These are phyloP conservation scores for Tarsius wallacei DNA, from an alignment of 2,797 vertebrate species.

Conservation along the genomic window DNA sequence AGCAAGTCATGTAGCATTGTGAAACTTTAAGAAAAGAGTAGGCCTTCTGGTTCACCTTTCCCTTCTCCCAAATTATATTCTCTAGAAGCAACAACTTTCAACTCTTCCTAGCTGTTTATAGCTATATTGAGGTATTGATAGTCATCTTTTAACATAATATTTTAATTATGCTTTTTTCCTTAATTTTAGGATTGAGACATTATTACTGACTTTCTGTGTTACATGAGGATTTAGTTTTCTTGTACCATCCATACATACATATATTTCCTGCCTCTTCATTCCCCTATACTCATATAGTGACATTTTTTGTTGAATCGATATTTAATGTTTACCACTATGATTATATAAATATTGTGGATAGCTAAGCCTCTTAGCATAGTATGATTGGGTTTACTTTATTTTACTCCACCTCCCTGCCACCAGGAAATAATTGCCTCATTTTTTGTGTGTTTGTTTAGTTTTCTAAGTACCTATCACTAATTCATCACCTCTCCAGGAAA, in stretches of 20 bases:
- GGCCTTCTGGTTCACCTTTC: background rate
- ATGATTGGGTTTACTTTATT: background rate
- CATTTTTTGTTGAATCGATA: conserved; percentile 32
- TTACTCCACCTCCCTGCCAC: background rate
- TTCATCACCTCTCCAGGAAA: background rate
- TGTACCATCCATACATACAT: background rate
- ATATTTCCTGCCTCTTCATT: background rate
- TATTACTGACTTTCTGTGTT: conserved; percentile 26
- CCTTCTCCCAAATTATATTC: background rate
- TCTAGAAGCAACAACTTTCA: background rate
- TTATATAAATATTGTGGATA: conserved; percentile 30
- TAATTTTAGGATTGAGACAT: conserved; percentile 40
- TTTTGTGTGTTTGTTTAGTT: conserved; percentile 9
- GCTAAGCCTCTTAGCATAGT: background rate
- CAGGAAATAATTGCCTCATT: background rate
- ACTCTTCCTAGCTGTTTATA: background rate
- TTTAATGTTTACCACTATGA: background rate
- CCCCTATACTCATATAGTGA: background rate
- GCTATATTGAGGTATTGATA: background rate
- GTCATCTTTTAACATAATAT: conserved; percentile 28
- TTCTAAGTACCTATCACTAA: background rate
- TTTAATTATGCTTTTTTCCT: background rate
- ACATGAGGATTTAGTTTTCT: background rate
- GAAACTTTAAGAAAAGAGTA: background rate
- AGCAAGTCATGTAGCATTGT: background rate